Conservation (phyloP, 2,113 vertebrate species). For the Anhinga rufa region DNA sequence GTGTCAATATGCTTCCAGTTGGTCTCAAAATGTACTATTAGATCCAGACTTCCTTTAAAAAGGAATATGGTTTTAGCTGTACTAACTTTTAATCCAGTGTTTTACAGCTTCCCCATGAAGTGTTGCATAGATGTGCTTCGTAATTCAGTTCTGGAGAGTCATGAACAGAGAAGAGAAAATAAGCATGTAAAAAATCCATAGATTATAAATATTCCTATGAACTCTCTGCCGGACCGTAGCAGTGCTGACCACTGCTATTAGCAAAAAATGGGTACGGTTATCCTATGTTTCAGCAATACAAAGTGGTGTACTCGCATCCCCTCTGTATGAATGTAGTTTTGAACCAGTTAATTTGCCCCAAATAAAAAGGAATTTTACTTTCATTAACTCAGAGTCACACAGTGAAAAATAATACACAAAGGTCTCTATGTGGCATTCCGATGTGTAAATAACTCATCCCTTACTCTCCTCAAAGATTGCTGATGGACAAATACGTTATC, state of each 20-base stretch:
- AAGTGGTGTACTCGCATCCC: background rate
- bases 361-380: background rate
- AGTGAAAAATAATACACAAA: background rate
- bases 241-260: background rate
- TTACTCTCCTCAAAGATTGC: background rate
- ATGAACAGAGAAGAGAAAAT: background rate
- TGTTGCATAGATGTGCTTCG: background rate
- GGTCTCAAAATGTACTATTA: background rate
- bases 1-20: background rate
- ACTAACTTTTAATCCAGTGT: background rate
- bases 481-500: background rate
- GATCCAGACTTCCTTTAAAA: background rate
- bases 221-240: background rate
- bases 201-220: background rate
- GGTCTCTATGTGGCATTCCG: background rate
- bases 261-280: background rate
- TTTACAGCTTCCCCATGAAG: background rate
- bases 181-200: background rate
- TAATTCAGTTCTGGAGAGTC: background rate
- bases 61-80: background rate
- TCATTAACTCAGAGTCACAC: background rate
- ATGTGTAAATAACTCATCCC: background rate
- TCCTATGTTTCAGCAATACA: background rate
- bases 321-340: background rate
- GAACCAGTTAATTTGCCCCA: background rate